Base-by-base conservation (phyloP, 2,113 vertebrate species). In the Prunella himalayana region DNA sequence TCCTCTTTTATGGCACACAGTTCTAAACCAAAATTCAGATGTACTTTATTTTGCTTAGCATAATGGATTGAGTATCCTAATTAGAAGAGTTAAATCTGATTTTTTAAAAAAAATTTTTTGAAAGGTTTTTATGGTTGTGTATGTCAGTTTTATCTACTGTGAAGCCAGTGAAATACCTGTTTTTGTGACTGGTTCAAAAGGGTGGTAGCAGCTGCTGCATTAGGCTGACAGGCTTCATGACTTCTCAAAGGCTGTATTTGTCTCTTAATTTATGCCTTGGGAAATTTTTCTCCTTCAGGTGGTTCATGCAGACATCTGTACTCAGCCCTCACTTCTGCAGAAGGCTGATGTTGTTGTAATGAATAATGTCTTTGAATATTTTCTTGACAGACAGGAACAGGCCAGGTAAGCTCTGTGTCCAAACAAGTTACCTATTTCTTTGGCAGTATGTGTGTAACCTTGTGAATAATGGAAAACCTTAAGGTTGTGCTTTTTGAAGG, bases 291-390 rank as follows among this genome's bases (percentile, higher is more conserved):
- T 94, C 94, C 84, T 86, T 72, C 95, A 99, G 99, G 98, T 99
- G 59, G 81, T 99, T 95, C 98, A 99, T 24, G 97, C 98, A 94
- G 98, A 99, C 82, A 97, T 99, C 76, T 98, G 98, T 96, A 98
- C 98, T 63, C 99, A 99, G 84, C 92, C 97, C 35, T 87, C 90
- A 50, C 98, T 99, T 91, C 98, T 99, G 92, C 98, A 98, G 86
- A 97, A 97, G 66, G 97, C 99, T 61, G 99, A 99, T 90, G 98
- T 99, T 92, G 93, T 99, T 94, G 95, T 99, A 94, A 98, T 99
- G 99, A 99, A 99, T 98, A 99, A 99, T 86, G 99, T 99, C 81
- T 99, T 99, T 47, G 98, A 99, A 98, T 99, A 98, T 96, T 99
- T 99, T 96, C 97, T 99, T 98, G 98, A 99, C 94, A 98, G 98